Percentiles rank a stretch among this genome's conserved stretches.
Conservation (phyloP, 2,797 vertebrate species). For the Mus spretus region DNA sequence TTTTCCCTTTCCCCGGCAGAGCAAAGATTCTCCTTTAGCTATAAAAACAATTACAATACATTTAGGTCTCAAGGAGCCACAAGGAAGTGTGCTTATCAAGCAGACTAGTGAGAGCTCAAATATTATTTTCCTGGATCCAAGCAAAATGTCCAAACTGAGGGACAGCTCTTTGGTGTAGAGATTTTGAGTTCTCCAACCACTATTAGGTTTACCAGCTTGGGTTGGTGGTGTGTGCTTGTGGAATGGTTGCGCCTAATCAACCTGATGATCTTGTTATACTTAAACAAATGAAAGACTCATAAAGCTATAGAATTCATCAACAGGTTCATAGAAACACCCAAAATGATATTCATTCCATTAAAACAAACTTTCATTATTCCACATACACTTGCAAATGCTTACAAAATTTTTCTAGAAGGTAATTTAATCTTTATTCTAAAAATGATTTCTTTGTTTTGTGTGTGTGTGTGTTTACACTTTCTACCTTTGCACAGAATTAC, state of each 20-base stretch:
- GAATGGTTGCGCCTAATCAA: background rate
- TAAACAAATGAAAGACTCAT: background rate
- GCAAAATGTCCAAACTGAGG: fast-evolving
- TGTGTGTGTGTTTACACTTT: background rate
- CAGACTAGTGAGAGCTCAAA: background rate
- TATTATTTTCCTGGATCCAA: background rate
- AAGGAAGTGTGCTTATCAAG: background rate
- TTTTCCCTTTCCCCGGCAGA: background rate
- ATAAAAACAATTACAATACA: background rate
- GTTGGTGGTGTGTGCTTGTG: background rate
- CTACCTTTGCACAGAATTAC: background rate
- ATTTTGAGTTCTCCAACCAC: background rate
- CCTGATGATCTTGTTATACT: background rate
- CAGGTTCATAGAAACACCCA: background rate
- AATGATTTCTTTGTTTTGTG: background rate
- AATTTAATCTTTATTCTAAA: background rate
- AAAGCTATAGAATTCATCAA: background rate
- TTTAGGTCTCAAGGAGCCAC: background rate
- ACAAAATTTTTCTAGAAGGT: background rate
- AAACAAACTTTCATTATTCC: background rate
- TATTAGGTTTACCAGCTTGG: background rate
- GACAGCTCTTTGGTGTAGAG: background rate
- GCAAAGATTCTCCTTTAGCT: background rate
- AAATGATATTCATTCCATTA: background rate
- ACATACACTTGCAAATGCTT: background rate